A percentile compares a stretch with the other conserved stretches of the same genome.
These are phyloP conservation scores for Epiblema foenella DNA, from an alignment of 2,888 invertebrate genomes.

Conservation along the genomic window DNA sequence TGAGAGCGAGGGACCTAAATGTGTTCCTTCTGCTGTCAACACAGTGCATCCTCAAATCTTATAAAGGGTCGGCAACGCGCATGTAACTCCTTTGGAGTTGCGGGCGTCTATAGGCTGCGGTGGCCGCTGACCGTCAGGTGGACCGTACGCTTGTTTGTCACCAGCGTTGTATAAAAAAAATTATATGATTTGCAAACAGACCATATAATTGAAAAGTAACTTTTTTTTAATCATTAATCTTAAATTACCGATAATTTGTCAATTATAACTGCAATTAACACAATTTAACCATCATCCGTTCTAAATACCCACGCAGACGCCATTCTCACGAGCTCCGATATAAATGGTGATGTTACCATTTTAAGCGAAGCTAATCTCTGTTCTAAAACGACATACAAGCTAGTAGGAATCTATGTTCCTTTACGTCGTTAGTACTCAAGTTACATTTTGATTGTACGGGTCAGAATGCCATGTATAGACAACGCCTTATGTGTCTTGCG, in stretches of 20 bases:
- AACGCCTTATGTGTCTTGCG: slow-evolving; percentile 19
- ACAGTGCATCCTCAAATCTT: no score
- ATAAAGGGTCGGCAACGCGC: no score
- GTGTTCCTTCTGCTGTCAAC: no score
- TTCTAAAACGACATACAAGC: background rate
- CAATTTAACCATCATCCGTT: slow-evolving; percentile 30
- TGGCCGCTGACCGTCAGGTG: no score
- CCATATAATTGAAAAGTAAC: no score
- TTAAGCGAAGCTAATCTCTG: slow-evolving; percentile 57
- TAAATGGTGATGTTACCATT: slow-evolving; percentile 55
- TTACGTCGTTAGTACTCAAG: slow-evolving; percentile 1
- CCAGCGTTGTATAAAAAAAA: no score
- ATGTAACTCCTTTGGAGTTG: no score
- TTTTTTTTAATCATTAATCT: background rate
- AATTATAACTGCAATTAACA: background rate
- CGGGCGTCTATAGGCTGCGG: no score
- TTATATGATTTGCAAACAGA: no score
- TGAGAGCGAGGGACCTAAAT: no score
- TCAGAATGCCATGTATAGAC: slow-evolving; percentile 43
- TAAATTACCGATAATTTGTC: background rate
- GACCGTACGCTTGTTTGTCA: no score
- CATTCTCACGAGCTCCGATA: slow-evolving; percentile 49
- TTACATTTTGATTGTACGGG: slow-evolving; percentile 54
- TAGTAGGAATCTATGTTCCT: background rate
- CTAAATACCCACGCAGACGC: slow-evolving; percentile 28